These are phyloP conservation scores for Sorex fumeus DNA, from an alignment of 2,113 vertebrate genomes.

Conservation along the genomic window DNA sequence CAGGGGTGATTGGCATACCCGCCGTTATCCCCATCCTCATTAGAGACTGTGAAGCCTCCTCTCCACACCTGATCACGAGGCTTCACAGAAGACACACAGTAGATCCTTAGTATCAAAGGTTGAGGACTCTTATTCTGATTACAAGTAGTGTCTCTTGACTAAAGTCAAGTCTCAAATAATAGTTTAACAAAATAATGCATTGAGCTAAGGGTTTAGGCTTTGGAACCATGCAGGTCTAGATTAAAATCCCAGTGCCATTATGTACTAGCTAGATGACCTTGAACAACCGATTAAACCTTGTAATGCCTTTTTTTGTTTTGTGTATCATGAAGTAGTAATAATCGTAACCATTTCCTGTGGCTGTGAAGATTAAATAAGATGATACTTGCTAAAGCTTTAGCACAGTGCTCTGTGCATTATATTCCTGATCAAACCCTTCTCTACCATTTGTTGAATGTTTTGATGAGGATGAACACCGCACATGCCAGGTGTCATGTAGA, in stretches of 20 bases:
- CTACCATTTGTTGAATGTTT: conserved; percentile 22
- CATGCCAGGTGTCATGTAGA: not conserved
- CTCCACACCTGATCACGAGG: conserved; percentile 61
- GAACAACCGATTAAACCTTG: conserved; percentile 26
- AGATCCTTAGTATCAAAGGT: conserved; percentile 68
- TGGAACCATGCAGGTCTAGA: conserved; percentile 45
- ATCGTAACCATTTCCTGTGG: conserved; percentile 22
- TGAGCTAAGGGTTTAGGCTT: conserved; percentile 37
- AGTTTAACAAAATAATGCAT: conserved; percentile 55
- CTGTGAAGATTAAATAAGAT: conserved; percentile 52
- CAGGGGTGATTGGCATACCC: not conserved
- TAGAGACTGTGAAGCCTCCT: conserved; percentile 45
- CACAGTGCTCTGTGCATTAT: not conserved
- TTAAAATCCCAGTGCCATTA: conserved; percentile 21
- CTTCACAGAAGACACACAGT: conserved; percentile 27
- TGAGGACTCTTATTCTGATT: conserved; percentile 81
- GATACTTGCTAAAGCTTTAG: conserved; percentile 48
- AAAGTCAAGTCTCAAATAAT: conserved; percentile 69
- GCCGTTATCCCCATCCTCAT: conserved; percentile 15
- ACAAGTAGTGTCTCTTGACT: conserved; percentile 73
- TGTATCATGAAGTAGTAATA: conserved; percentile 2
- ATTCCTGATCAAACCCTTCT: conserved; percentile 24
- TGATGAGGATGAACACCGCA: not conserved
- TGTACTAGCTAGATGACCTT: conserved; percentile 44
- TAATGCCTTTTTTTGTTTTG: conserved; percentile 26